Percentiles rank a stretch among this genome's conserved stretches.
phyloP scores from a whole-genome alignment of 1,140 invertebrate species.

The Paraescarpia echinospica region DNA sequence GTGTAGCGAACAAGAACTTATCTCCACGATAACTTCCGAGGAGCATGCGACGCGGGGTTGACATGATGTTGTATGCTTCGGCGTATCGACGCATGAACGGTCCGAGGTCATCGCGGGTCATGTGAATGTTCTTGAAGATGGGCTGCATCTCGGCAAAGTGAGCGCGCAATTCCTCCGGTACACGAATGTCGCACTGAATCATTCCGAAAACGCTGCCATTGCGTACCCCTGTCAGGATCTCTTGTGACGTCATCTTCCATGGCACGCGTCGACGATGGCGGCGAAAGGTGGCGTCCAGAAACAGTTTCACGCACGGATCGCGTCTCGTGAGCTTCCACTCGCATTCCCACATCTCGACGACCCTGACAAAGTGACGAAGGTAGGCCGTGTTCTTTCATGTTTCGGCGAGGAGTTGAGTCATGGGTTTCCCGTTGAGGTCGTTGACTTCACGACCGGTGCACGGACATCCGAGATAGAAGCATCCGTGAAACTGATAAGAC shows the following conservation, averaged over 20 bases:
- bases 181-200: no score
- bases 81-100: no score
- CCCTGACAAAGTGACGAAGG: not conserved
- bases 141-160: no score
- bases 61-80: no score
- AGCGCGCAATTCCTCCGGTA: no score
- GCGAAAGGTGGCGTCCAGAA: not conserved
- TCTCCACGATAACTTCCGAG: no score
- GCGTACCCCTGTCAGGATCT: not conserved
- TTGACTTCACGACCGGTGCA: not conserved
- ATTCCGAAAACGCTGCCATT: not conserved
- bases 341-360: conserved; percentile 8
- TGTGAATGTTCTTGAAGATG: no score
- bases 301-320: not conserved
- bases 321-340: not conserved
- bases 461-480: not conserved
- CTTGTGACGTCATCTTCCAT: not conserved
- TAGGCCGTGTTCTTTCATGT: not conserved
- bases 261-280: not conserved
- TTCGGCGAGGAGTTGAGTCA: not conserved
- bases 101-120: no score
- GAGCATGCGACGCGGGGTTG: no score
- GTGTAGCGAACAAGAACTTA: no score
- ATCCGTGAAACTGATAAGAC: not conserved
- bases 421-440: not conserved